Percentiles rank a stretch among this genome's conserved stretches.
Conservation (phyloP, 1,140 invertebrate genomes). For the Bombus confusus region DNA sequence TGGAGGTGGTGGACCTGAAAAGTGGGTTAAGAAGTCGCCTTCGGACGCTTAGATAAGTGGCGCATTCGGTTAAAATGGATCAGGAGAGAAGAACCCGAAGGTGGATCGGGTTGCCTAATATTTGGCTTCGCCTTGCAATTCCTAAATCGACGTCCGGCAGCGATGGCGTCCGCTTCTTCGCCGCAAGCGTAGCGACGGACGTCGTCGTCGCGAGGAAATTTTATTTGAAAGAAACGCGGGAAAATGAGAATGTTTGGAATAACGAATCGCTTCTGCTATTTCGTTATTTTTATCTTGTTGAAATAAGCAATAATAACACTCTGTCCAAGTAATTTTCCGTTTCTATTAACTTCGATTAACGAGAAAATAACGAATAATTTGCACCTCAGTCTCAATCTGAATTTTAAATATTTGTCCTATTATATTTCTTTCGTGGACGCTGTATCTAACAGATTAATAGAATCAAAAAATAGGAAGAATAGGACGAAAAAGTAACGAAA, state of each 20-base stretch:
- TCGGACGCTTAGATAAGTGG: constrained; percentile 72
- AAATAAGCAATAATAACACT: no score
- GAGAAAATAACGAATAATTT: not conserved
- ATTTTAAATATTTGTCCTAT: no score
- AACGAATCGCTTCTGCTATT: not conserved
- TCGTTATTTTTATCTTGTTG: no score
- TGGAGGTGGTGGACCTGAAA: constrained; percentile 70
- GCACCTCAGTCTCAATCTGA: no score
- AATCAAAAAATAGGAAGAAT: no score
- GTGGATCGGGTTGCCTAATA: constrained; percentile 42
- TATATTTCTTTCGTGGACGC: no score
- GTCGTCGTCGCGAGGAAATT: not conserved
- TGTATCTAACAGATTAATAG: no score
- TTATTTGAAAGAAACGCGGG: not conserved
- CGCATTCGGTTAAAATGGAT: constrained; percentile 78
- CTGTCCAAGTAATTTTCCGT: no score
- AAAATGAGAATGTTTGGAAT: not conserved
- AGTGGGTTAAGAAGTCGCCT: constrained; percentile 71
- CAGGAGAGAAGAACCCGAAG: constrained; percentile 72
- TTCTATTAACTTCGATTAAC: not conserved
- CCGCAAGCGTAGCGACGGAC: no score
- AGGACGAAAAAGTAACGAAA: no score
- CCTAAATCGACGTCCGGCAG: not conserved
- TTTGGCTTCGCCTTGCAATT: not conserved
- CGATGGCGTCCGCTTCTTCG: not conserved